phyloP scores from a whole-genome alignment of 2,113 vertebrate species.

The Chloebia gouldiae region DNA sequence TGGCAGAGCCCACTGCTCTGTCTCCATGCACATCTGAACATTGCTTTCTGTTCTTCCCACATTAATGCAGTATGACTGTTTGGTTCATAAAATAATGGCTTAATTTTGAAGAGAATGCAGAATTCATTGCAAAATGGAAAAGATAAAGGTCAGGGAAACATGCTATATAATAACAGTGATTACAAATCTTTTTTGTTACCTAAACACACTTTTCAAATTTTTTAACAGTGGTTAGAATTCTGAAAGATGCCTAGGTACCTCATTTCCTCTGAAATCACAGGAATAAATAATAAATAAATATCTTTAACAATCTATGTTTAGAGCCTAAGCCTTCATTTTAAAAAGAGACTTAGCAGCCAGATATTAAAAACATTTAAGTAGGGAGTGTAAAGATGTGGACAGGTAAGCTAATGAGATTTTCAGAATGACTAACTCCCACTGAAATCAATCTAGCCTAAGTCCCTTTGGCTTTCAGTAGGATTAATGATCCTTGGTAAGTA shows the following conservation, averaged over 20 bases:
- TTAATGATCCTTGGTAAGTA: not conserved
- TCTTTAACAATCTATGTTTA: not conserved
- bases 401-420: slow-evolving; percentile 53
- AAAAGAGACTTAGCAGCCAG: not conserved
- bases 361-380: not conserved
- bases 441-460: slow-evolving; percentile 1
- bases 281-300: slow-evolving; percentile 25
- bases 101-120: not conserved
- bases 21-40: not conserved
- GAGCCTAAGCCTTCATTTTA: not conserved
- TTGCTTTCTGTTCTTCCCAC: not conserved
- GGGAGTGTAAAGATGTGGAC: slow-evolving; percentile 8
- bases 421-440: slow-evolving; percentile 17
- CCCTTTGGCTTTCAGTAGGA: not conserved
- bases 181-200: not conserved
- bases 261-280: not conserved
- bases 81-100: not conserved
- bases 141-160: not conserved
- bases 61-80: not conserved
- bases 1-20: not conserved
- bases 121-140: not conserved
- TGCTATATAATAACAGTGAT: not conserved
- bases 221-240: not conserved
- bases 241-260: not conserved
- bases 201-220: not conserved